Percentiles rank a stretch among this genome's conserved stretches.
Conservation (phyloP, 2,888 invertebrate genomes). For the Lasioglossum figueresi region DNA sequence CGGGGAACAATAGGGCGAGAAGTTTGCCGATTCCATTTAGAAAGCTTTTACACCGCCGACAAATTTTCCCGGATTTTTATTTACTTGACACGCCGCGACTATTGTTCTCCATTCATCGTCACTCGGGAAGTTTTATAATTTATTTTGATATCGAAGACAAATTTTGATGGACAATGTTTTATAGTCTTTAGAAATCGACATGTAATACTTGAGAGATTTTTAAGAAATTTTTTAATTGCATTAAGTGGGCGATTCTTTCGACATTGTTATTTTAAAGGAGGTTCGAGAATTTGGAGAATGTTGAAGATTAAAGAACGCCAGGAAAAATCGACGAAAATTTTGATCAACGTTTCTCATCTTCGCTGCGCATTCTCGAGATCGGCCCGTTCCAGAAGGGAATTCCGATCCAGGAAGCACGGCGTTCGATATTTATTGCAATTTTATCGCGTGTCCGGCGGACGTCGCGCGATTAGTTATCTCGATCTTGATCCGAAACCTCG, state of each 20-base stretch:
- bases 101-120: not conserved
- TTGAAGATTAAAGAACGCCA: too few relatives aligned
- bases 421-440: conserved; percentile 31
- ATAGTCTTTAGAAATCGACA: too few relatives aligned
- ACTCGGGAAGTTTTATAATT: not conserved
- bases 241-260: too few relatives aligned
- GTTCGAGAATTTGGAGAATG: too few relatives aligned
- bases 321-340: too few relatives aligned
- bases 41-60: not conserved
- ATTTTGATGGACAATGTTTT: not conserved
- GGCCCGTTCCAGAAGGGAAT: not conserved
- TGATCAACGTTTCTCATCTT: too few relatives aligned
- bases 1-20: not conserved
- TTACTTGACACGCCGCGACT: not conserved
- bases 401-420: not conserved
- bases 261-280: too few relatives aligned
- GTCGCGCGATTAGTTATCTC: conserved; percentile 28
- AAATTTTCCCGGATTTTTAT: not conserved
- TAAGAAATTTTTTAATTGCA: too few relatives aligned
- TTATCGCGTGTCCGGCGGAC: conserved; percentile 9
- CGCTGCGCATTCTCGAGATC: not conserved
- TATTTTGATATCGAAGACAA: not conserved
- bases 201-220: too few relatives aligned
- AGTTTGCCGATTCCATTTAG: not conserved
- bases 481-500: conserved; percentile 41